Evolutionary conservation across 2,888 invertebrate genomes (phyloP), one percentile per base, ranked within the genome.

Genomic region (Andrena bicolor): DNA sequence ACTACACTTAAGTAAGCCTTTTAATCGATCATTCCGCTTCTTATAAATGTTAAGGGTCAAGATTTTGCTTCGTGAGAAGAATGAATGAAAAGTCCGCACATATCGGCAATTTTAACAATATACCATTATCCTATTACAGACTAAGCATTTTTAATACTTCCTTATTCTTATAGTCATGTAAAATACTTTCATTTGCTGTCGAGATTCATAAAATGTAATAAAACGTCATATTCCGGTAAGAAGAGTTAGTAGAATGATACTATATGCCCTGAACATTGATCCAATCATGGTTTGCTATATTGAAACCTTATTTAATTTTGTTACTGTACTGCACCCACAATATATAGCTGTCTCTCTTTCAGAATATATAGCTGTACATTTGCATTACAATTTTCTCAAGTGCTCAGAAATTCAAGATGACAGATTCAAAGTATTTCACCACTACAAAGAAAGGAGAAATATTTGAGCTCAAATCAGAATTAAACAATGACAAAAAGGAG

Each of bases 391-490:
- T 66, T 60, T 51, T 28, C 13, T 28, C n/a, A 53, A 32, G 10
- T 13, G 63, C 58, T 53, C 23, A 10, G 61, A 48, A 76, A 72
- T 74, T 66, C 76, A 94, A 90, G 86, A 99, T 99, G 99, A 99
- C 99, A 63, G 99, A 99, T 95, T 99, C 99, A 70, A 99, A 99
- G 94, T 99, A 99, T 95, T 99, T 99, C 94, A 99, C 99, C 8
- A 99, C 99, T 84, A 99, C 99, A 84, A 99, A 99, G 94, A 99
- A 99, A 94, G 99, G 99, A 90, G 99, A 99, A 95, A 99, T 99
- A 93, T 99, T 99, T 95, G 99, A 99, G 95, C 95, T 99, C 74
- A 99, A 99, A 94, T 99, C 99, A 6, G 99, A 99, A 94, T 95
- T 99, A 75, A 99, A 99, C 94, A 99, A 99, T 95, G 99, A 99